Evolutionary conservation across 92 coral and sea anemone species (phyloP).

Genomic region (Micromussa lordhowensis): DNA sequence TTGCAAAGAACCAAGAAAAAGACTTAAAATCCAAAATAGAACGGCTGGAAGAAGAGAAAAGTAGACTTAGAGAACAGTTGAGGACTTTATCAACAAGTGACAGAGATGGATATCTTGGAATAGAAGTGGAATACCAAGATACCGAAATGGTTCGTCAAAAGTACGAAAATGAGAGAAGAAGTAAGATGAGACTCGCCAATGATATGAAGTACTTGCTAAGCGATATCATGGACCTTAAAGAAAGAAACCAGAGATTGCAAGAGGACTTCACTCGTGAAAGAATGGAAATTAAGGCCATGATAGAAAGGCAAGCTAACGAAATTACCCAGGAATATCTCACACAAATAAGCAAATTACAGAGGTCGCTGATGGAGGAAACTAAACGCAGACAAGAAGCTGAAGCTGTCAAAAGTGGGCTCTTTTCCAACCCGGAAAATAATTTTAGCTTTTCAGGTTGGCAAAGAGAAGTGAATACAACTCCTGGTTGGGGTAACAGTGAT

Average conservation of each 20-base stretch:
- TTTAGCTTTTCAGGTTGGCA: slow-evolving; percentile 1
- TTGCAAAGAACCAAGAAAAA: slow-evolving; percentile 65
- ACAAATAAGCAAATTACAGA: slow-evolving; percentile 80
- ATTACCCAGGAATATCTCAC: slow-evolving; percentile 81
- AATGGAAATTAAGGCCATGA: slow-evolving; percentile 81
- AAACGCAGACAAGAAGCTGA: slow-evolving; percentile 65
- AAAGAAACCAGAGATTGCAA: slow-evolving; percentile 76
- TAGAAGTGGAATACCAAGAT: slow-evolving; percentile 59
- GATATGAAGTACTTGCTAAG: slow-evolving; percentile 82
- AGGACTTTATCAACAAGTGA: slow-evolving; percentile 33
- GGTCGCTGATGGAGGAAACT: slow-evolving; percentile 77
- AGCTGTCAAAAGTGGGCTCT: slow-evolving; percentile 20
- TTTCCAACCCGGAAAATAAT: background rate
- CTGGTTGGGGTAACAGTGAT: slow-evolving; percentile 36
- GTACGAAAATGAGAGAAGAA: slow-evolving; percentile 78
- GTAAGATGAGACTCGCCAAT: slow-evolving; percentile 75
- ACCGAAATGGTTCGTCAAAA: slow-evolving; percentile 66
- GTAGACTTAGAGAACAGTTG: slow-evolving; percentile 66
- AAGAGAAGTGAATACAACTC: slow-evolving; percentile 1
- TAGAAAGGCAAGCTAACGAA: slow-evolving; percentile 87
- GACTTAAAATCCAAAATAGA: slow-evolving; percentile 74
- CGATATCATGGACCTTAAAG: slow-evolving; percentile 82
- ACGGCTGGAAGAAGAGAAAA: slow-evolving; percentile 75
- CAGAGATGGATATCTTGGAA: slow-evolving; percentile 49
- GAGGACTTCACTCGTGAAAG: slow-evolving; percentile 81